These are phyloP conservation scores for Agrotis puta DNA, from an alignment of 2,888 invertebrate species.

Conservation along the genomic window DNA sequence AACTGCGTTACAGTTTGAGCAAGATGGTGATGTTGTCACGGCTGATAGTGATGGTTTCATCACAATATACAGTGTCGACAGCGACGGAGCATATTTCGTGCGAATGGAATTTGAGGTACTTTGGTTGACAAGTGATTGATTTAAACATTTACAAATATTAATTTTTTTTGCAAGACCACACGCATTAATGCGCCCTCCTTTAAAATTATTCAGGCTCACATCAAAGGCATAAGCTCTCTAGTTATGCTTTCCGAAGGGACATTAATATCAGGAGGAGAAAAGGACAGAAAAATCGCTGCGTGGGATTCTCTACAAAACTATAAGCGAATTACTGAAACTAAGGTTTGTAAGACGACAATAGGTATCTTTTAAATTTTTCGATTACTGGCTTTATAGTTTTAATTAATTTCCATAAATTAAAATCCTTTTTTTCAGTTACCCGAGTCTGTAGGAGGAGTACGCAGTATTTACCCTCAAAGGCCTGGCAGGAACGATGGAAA, in stretches of 20 bases:
- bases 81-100: conserved; percentile 97
- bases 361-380: too few relatives aligned
- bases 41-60: conserved; percentile 98
- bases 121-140: too few relatives aligned
- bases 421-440: conserved; percentile 92
- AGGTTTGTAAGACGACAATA: conserved; percentile 87
- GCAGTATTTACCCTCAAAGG: conserved; percentile 96
- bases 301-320: conserved; percentile 98
- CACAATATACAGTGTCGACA: conserved; percentile 97
- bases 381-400: background rate
- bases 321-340: conserved; percentile 96
- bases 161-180: background rate
- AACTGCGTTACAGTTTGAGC: conserved; percentile 97
- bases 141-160: too few relatives aligned
- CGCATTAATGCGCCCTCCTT: background rate
- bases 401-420: background rate
- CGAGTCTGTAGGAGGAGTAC: conserved; percentile 96
- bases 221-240: conserved; percentile 96
- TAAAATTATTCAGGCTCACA: conserved; percentile 92
- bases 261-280: conserved; percentile 96
- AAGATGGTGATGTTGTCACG: conserved; percentile 97
- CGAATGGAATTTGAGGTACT: conserved; percentile 95
- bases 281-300: conserved; percentile 96
- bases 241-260: conserved; percentile 98
- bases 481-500: conserved; percentile 97